Evolutionary conservation across 2,797 vertebrate species (phyloP).

Genomic region (Sebastes taczanowskii): DNA sequence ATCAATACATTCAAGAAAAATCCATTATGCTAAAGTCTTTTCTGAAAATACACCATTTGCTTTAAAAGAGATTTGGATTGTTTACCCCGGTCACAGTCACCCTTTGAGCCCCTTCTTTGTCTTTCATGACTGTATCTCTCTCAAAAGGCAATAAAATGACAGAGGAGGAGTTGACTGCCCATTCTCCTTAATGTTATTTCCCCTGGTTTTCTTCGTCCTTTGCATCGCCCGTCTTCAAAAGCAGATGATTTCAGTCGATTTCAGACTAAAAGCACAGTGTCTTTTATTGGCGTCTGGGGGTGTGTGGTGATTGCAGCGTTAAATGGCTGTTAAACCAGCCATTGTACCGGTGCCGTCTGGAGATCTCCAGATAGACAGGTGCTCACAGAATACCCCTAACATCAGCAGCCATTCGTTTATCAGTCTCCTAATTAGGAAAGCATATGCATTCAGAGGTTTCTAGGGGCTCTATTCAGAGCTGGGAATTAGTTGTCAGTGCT

Average conservation of each 20-base stretch:
- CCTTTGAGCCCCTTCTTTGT: neutral
- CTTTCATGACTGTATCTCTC: constrained; percentile 16
- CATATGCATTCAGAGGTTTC: constrained; percentile 55
- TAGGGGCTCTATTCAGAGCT: constrained; percentile 16
- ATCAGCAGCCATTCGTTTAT: constrained; percentile 63
- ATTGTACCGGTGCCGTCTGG: constrained; percentile 69
- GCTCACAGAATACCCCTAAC: constrained; percentile 58
- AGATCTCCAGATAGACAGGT: constrained; percentile 72
- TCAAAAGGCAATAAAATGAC: constrained; percentile 36
- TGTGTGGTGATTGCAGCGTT: constrained; percentile 61
- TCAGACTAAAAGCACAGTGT: constrained; percentile 53
- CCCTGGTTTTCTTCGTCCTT: constrained; percentile 20
- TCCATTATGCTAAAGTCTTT: neutral
- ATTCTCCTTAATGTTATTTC: constrained; percentile 52
- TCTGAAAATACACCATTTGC: neutral
- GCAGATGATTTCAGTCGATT: constrained; percentile 63
- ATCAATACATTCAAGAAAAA: neutral
- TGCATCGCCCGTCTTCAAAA: constrained; percentile 41
- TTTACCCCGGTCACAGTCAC: constrained; percentile 31
- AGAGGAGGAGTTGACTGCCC: constrained; percentile 34
- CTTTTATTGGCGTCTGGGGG: constrained; percentile 65
- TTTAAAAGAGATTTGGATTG: constrained; percentile 14
- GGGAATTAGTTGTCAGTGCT: constrained; percentile 39
- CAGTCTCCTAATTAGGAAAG: constrained; percentile 74
- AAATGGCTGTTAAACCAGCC: constrained; percentile 74